Evolutionary conservation across 2,797 vertebrate genomes (phyloP), one percentile per base, ranked within the genome.

Genomic region (Poeciliopsis paucimaculata): DNA sequence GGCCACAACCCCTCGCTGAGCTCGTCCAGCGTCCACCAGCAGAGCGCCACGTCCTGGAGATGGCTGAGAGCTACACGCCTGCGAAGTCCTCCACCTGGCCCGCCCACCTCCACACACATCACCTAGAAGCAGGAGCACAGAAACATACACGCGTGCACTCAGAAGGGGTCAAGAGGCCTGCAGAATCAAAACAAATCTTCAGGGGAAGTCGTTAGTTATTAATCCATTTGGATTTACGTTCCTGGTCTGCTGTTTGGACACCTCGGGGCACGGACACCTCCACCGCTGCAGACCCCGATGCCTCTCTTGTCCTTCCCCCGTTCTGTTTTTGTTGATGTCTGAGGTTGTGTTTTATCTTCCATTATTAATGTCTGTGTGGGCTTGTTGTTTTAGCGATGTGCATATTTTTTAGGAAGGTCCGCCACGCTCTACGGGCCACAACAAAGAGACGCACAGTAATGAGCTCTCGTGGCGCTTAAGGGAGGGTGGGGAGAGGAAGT

Each of bases 1-100:
- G 97, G 96, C 96, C 97, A 97, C 75, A 91, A 91, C 87, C 96
- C 97, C 62, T 96, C 96, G 1, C 85, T 76, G 1, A 87, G 34
- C 78, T 85, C 94, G 2, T 91, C 83, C 82, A 92, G 85, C 55
- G 94, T 93, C 97, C 97, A 98, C 98, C 97, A 99, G 94, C 97
- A 98, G 91, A 98, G 82, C 13, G 94, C 96, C 88, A 95, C 84
- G 68, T 99, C 97, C 88, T 98, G 97, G 41, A 91, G 53, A 85
- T 60, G 89, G 90, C 96, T 99, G 82, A 99, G 93, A 79, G 90
- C 90, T 77, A 98, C 90, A 20, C 31, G 95, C 82, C 96, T 95
- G 77, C 90, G 93, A 57, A 93, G 86, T 72, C 95, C 94, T 15
- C 92, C 95, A 6, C 94, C 94, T 55, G 92, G 91, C 23, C 96